Evolutionary conservation across 2,888 invertebrate species (phyloP).

Genomic region (Thereva unica): DNA sequence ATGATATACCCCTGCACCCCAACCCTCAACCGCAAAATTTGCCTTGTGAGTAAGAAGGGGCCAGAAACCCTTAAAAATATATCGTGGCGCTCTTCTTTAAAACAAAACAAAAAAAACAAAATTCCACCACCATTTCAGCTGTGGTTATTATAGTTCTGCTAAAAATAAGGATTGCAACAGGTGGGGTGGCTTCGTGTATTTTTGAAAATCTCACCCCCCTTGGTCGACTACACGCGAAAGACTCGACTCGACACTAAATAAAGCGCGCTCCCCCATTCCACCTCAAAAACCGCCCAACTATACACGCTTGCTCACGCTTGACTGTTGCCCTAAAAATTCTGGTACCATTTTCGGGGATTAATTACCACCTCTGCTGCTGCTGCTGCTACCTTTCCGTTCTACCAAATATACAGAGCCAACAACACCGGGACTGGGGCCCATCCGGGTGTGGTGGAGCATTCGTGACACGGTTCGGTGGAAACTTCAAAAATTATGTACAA

Average conservation of each 20-base stretch:
- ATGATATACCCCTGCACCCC: no score
- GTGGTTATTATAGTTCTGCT: constrained; percentile 12
- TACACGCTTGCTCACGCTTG: not conserved
- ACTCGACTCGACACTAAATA: not conserved
- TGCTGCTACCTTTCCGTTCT: no score
- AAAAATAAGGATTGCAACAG: constrained; percentile 30
- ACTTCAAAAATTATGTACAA: constrained; percentile 20
- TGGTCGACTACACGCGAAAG: constrained; percentile 5
- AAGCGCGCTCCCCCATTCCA: not conserved
- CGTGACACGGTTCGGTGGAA: constrained; percentile 20
- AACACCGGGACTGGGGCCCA: not conserved
- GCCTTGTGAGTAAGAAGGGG: no score
- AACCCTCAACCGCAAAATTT: no score
- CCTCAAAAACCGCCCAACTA: not conserved
- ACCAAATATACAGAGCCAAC: not conserved
- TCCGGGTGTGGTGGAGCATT: not conserved
- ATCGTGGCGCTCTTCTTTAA: no score
- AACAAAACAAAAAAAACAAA: no score
- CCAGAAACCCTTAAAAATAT: no score
- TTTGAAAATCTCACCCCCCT: constrained; percentile 5
- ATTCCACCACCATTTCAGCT: not conserved
- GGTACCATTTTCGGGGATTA: constrained; percentile 15
- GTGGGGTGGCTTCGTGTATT: constrained; percentile 15
- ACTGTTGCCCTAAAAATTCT: constrained; percentile 14
- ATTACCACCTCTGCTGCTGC: not conserved